Conservation (phyloP, 2,113 vertebrate species). For the Equus przewalskii region DNA sequence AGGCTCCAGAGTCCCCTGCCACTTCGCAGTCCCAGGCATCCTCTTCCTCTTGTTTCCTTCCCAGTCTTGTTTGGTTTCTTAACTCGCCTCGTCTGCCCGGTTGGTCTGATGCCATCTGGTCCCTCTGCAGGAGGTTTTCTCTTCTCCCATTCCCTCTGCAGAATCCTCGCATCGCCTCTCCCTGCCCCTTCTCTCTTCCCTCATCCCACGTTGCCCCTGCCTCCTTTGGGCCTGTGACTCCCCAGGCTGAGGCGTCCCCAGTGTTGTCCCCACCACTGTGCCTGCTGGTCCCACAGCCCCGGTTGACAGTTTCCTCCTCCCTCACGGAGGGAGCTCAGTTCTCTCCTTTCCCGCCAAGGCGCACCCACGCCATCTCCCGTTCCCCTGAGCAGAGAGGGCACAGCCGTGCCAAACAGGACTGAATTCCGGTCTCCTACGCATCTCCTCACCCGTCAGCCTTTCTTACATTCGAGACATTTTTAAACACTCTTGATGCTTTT, state of each 20-base stretch:
- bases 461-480: background rate
- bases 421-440: background rate
- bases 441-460: conserved; percentile 14
- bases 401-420: background rate
- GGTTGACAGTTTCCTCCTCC: background rate
- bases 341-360: background rate
- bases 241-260: accelerated
- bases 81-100: background rate
- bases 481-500: background rate
- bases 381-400: background rate
- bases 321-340: background rate
- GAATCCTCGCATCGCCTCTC: accelerated
- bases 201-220: accelerated
- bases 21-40: background rate
- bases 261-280: background rate
- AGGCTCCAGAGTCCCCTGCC: background rate
- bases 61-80: background rate
- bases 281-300: background rate
- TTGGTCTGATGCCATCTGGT: background rate
- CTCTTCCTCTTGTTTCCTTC: background rate
- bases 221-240: background rate
- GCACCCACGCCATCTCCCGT: background rate
- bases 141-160: background rate
- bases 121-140: background rate
- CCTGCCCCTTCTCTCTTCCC: background rate